Evolutionary conservation across 2,797 vertebrate genomes (phyloP).

Genomic region (Xenopus petersii): DNA sequence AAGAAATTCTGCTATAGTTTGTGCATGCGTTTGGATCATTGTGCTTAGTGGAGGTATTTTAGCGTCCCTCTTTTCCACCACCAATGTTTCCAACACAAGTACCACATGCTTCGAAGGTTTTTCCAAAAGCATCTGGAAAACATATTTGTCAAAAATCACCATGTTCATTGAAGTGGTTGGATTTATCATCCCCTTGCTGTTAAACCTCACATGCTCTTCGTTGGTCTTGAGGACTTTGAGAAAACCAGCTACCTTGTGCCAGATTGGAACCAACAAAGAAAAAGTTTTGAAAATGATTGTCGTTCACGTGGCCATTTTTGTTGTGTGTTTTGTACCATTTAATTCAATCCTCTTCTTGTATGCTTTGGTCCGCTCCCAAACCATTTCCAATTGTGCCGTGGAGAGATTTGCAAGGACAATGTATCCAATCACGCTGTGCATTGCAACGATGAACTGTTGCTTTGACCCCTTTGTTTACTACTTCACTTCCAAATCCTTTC

Average conservation of each 20-base stretch:
- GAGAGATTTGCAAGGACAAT: slow-evolving; percentile 89
- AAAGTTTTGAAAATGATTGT: slow-evolving; percentile 93
- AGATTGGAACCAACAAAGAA: slow-evolving; percentile 89
- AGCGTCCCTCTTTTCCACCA: slow-evolving; percentile 93
- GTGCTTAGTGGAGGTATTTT: slow-evolving; percentile 94
- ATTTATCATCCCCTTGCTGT: slow-evolving; percentile 87
- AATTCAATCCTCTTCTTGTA: slow-evolving; percentile 97
- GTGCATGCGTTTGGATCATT: slow-evolving; percentile 87
- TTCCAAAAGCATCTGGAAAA: slow-evolving; percentile 93
- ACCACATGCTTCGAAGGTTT: slow-evolving; percentile 96
- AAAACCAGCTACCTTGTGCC: slow-evolving; percentile 82
- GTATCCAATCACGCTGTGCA: slow-evolving; percentile 90
- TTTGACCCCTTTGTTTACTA: slow-evolving; percentile 96
- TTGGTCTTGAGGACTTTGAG: slow-evolving; percentile 88
- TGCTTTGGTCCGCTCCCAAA: slow-evolving; percentile 88
- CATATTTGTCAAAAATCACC: slow-evolving; percentile 95
- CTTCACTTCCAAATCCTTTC: slow-evolving; percentile 95
- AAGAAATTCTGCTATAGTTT: slow-evolving; percentile 85
- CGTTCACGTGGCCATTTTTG: slow-evolving; percentile 92
- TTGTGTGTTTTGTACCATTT: slow-evolving; percentile 94
- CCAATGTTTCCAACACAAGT: slow-evolving; percentile 80
- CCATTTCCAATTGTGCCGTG: slow-evolving; percentile 83
- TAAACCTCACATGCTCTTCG: slow-evolving; percentile 91
- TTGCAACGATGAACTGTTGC: slow-evolving; percentile 93
- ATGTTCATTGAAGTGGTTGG: slow-evolving; percentile 98